Base-by-base conservation (phyloP, 2,888 invertebrate genomes). In the Onthophagus sagittarius region DNA sequence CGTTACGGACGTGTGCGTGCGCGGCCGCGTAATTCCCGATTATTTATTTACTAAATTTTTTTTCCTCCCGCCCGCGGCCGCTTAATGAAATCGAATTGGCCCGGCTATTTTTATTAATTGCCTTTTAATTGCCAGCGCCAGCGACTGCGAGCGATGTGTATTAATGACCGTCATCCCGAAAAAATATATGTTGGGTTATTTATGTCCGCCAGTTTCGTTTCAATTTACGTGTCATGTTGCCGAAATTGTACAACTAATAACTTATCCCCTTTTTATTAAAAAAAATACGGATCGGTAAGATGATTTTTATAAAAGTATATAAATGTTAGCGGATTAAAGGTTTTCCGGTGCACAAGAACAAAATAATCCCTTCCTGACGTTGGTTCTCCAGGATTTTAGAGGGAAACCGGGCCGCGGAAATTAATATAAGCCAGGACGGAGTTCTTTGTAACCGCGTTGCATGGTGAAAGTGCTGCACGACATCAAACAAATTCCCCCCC, bases 81-180 rank as follows among this genome's bases (percentile, higher is more conserved):
- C 67, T 67, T 67, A 67, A 67, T 67, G 67, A 67, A 67, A 67
- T 67, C 67, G 67, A 67, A 67, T 31, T 23, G n/a, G 15, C 67
- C 31, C 32, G 31, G 67, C 13, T 67, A 67, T 67, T 67, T 23
- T 32, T 32, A 67, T 67, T 67, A 67, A 67, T 67, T 32, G 67
- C 15, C 67, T 67, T 67, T 67, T 67, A 67, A 67, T 67, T 67
- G 67, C 67, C 67, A 53, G 15, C 15, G 15, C 67, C 32, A 32
- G 67, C 67, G 15, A 23, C 32, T 67, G 67, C 67, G 32, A 32
- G 32, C 32, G 67, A 67, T 67, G 31, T 23, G 67, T 23, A 67
- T 67, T 67, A 67, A 67, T 67, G 67, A 23, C 23, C 39, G 39
- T 53, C 39, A 53, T 53, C 39, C 39, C 5, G 11, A 53, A 53